These are phyloP conservation scores for Ectropis grisescens DNA, from an alignment of 1,140 invertebrate genomes.

Conservation along the genomic window DNA sequence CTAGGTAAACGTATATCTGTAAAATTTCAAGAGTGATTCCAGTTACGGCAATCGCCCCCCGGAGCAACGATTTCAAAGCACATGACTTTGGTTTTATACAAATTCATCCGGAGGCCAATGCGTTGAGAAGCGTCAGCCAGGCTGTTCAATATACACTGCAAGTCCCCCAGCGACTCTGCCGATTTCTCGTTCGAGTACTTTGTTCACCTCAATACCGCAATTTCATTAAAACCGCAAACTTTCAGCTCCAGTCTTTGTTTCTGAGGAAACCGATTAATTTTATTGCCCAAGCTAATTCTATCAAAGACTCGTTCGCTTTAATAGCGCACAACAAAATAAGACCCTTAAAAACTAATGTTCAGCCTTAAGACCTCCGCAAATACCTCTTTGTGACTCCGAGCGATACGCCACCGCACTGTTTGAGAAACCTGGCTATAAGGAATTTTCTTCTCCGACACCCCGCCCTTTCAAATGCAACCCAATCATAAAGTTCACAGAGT, in stretches of 20 bases:
- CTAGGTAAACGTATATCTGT: too few species aligned
- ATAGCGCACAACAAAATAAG: slow-evolving; percentile 63
- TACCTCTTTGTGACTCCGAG: slow-evolving; percentile 63
- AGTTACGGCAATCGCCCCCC: too few species aligned
- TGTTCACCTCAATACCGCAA: too few species aligned
- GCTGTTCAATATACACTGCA: too few species aligned
- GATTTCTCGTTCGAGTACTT: too few species aligned
- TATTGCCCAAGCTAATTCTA: slow-evolving; percentile 61
- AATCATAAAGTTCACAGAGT: slow-evolving; percentile 2
- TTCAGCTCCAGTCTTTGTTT: background rate
- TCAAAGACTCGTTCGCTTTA: slow-evolving; percentile 51
- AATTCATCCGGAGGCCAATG: too few species aligned
- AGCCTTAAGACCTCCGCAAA: slow-evolving; percentile 62
- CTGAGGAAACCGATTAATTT: slow-evolving; percentile 54
- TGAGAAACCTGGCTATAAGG: slow-evolving; percentile 37
- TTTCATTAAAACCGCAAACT: too few species aligned
- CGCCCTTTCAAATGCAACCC: slow-evolving; percentile 13
- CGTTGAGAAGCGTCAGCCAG: too few species aligned
- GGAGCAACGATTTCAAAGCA: too few species aligned
- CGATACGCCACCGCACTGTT: slow-evolving; percentile 30
- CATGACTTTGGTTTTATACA: too few species aligned
- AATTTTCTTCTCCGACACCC: slow-evolving; percentile 25
- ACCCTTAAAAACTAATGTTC: slow-evolving; percentile 68
- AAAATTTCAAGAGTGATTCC: too few species aligned
- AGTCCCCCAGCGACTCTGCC: too few species aligned